phyloP scores from a whole-genome alignment of 2,888 invertebrate genomes.

The Lithophane socia region DNA sequence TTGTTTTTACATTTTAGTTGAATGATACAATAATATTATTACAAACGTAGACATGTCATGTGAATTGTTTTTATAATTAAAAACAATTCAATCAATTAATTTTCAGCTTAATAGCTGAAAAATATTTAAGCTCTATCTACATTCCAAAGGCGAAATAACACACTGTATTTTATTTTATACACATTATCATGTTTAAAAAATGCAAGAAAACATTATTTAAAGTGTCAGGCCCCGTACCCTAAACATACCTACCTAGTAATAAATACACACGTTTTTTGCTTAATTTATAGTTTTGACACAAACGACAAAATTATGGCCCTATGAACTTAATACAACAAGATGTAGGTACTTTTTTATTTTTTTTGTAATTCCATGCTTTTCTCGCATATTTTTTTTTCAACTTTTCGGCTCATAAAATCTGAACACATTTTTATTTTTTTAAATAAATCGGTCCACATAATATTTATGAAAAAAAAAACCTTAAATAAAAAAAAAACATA shows the following conservation, averaged over 20 bases:
- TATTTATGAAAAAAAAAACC: too few relatives aligned
- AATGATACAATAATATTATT: constrained; percentile 4
- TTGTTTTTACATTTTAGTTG: neutral
- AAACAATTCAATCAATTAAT: too few relatives aligned
- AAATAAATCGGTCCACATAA: neutral
- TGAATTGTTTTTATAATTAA: neutral
- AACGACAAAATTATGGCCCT: too few relatives aligned
- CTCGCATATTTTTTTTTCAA: neutral
- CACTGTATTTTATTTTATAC: neutral
- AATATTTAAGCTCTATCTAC: neutral
- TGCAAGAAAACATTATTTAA: neutral
- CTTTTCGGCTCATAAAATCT: neutral
- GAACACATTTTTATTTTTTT: too few relatives aligned
- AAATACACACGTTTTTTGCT: neutral
- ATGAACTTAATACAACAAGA: neutral
- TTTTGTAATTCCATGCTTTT: neutral
- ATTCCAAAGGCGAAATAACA: neutral
- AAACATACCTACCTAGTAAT: neutral
- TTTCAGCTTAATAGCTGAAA: too few relatives aligned
- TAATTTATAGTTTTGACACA: neutral
- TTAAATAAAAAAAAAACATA: constrained; percentile 58
- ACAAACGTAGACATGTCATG: neutral
- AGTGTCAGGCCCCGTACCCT: neutral
- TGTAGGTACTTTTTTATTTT: too few relatives aligned
- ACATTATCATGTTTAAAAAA: neutral